Conservation (phyloP, 2,797 vertebrate species). For the Mus minutoides region DNA sequence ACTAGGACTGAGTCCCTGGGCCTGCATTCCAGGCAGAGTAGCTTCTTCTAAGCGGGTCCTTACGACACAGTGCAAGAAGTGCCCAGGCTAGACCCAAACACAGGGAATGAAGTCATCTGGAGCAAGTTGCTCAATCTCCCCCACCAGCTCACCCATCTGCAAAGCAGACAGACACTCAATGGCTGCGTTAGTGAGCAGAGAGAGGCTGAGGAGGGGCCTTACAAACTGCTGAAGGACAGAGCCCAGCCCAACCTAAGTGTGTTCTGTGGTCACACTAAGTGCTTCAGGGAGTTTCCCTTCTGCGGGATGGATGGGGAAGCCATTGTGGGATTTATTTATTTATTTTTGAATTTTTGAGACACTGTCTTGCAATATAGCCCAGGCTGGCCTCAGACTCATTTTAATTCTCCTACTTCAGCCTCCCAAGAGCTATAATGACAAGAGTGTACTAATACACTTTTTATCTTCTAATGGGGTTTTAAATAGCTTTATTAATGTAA, state of each 20-base stretch:
- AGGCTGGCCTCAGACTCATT: neutral
- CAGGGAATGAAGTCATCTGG: neutral
- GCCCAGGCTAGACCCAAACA: neutral
- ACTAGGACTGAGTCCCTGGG: neutral
- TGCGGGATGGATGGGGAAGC: neutral
- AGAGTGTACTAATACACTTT: neutral
- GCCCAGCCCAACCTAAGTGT: neutral
- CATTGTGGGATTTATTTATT: neutral
- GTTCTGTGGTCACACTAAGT: fast-evolving
- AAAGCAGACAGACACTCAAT: neutral
- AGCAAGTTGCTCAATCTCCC: neutral
- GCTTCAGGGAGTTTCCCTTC: neutral
- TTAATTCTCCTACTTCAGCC: neutral
- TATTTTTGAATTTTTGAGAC: neutral
- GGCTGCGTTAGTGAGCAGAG: neutral
- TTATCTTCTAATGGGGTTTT: neutral
- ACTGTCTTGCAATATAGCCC: neutral
- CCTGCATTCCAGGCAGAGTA: neutral
- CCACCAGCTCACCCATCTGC: neutral
- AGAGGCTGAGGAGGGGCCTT: neutral
- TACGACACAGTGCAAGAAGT: neutral
- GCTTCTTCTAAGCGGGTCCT: conserved; percentile 21
- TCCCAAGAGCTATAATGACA: neutral
- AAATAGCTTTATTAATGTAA: neutral
- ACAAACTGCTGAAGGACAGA: neutral